Percentiles rank a stretch among this genome's conserved stretches.
These are phyloP conservation scores for Halictus ligatus DNA, from an alignment of 2,888 invertebrate species.

Conservation along the genomic window DNA sequence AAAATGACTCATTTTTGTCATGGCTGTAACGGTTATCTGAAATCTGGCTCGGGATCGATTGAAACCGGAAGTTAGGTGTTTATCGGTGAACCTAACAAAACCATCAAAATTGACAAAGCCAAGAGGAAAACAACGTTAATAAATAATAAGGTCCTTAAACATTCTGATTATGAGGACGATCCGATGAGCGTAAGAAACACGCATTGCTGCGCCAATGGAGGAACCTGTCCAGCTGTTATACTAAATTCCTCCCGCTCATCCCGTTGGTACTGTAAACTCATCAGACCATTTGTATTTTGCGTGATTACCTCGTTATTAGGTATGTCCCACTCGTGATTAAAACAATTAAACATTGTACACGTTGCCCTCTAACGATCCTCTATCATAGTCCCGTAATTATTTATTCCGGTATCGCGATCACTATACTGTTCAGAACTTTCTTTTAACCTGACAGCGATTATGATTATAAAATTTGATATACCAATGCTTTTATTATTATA, in stretches of 20 bases:
- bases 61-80: slow-evolving; percentile 29
- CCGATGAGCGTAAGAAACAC: slow-evolving; percentile 76
- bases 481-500: not conserved
- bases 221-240: slow-evolving; percentile 70
- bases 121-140: slow-evolving; percentile 4
- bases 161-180: slow-evolving; percentile 57
- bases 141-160: slow-evolving; percentile 23
- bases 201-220: slow-evolving; percentile 73
- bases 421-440: not conserved
- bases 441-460: not conserved
- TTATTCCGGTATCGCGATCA: not conserved
- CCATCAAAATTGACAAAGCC: not conserved
- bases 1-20: not conserved
- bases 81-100: not conserved
- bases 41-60: not conserved
- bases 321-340: slow-evolving; percentile 53
- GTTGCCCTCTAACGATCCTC: not conserved
- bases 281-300: slow-evolving; percentile 78
- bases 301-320: slow-evolving; percentile 79
- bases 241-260: slow-evolving; percentile 60
- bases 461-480: not conserved
- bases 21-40: slow-evolving; percentile 18
- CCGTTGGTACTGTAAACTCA: slow-evolving; percentile 73
- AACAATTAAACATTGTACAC: not conserved
- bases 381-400: not conserved